Evolutionary conservation across 2,888 invertebrate species (phyloP).

Genomic region (Byasa hedistus): DNA sequence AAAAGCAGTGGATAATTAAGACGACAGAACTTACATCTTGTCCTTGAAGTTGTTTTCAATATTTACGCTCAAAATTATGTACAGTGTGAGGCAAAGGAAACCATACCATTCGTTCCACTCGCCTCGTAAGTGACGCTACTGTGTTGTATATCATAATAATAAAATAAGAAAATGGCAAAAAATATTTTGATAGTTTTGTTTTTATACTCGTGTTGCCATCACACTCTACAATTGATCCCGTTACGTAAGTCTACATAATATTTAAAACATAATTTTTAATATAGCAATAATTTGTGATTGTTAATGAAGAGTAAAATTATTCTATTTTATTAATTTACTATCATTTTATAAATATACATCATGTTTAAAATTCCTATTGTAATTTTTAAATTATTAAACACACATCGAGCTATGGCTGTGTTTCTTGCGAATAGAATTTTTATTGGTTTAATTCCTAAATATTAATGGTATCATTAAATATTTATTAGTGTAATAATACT

Average conservation of each 20-base stretch:
- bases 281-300: not conserved
- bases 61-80: slow-evolving; percentile 56
- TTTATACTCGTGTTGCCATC: slow-evolving; percentile 55
- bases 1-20: not conserved
- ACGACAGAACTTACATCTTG: slow-evolving; percentile 32
- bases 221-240: slow-evolving; percentile 60
- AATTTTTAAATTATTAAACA: too few species aligned
- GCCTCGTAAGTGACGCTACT: slow-evolving; percentile 44
- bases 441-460: too few species aligned
- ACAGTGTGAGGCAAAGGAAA: slow-evolving; percentile 36
- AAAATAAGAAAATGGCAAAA: slow-evolving; percentile 31
- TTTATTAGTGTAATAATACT: too few species aligned
- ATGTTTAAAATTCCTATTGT: not conserved
- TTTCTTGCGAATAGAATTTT: too few species aligned
- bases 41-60: slow-evolving; percentile 66
- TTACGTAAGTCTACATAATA: slow-evolving; percentile 59
- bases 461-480: too few species aligned
- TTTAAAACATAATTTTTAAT: slow-evolving; percentile 1
- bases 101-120: slow-evolving; percentile 53
- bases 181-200: slow-evolving; percentile 43
- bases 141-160: slow-evolving; percentile 13
- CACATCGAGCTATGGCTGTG: too few species aligned
- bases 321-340: not conserved
- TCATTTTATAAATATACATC: not conserved
- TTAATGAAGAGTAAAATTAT: not conserved